A percentile compares a stretch with the other conserved stretches of the same genome.
Evolutionary conservation across 2,888 invertebrate genomes (phyloP).

Genomic region (Neoitamus cyanurus): DNA sequence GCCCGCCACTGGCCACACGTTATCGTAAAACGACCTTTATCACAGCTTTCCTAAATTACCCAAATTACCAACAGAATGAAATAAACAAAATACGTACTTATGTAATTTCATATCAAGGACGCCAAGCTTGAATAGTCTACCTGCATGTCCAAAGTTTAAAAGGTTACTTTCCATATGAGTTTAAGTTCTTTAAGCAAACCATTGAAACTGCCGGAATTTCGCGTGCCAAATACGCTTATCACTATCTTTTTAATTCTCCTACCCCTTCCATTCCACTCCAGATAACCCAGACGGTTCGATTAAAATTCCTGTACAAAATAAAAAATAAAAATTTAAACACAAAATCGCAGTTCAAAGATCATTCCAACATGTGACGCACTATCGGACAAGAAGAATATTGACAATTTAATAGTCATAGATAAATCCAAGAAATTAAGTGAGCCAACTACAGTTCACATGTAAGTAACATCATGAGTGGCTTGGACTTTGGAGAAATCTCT

Average conservation of each 20-base stretch:
- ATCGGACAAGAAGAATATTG: neutral
- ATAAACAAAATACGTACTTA: too few species aligned
- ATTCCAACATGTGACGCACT: neutral
- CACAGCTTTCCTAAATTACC: too few species aligned
- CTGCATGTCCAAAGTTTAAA: neutral
- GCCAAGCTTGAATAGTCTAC: neutral
- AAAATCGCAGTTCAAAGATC: neutral
- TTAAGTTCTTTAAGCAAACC: neutral
- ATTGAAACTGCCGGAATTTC: neutral
- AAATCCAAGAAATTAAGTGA: neutral
- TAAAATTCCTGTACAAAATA: neutral
- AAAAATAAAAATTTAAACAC: neutral
- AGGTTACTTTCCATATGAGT: neutral
- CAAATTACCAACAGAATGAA: too few species aligned
- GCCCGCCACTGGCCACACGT: too few species aligned
- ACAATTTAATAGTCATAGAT: neutral
- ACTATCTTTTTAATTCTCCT: neutral
- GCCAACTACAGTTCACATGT: neutral
- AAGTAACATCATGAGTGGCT: neutral
- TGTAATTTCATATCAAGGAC: too few species aligned
- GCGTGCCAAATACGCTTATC: neutral
- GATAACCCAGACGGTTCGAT: neutral
- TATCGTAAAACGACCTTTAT: too few species aligned
- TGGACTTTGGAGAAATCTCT: neutral
- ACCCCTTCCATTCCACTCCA: neutral